Percentiles rank a stretch among this genome's conserved stretches.
Evolutionary conservation across 2,888 invertebrate genomes (phyloP).

Genomic region (Caenorhabditis auriculariae): DNA sequence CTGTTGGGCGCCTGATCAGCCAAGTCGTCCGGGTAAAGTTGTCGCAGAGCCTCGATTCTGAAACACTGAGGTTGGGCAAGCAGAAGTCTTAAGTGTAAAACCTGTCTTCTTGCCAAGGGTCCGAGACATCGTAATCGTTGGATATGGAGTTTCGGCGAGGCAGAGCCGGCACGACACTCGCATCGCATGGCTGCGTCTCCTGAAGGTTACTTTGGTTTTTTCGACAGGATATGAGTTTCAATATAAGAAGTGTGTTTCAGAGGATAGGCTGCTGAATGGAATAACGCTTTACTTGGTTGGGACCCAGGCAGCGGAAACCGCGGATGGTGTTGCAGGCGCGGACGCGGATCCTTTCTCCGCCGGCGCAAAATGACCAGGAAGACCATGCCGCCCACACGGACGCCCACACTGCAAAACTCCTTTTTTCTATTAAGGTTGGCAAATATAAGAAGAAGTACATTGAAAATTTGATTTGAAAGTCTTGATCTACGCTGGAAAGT

Average conservation of each 20-base stretch:
- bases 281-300: conserved; percentile 48
- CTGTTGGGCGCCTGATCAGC: conserved; percentile 4
- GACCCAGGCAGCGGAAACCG: conserved; percentile 60
- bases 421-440: neutral
- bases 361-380: conserved; percentile 60
- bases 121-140: conserved; percentile 51
- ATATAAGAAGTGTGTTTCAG: neutral
- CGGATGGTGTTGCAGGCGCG: conserved; percentile 62
- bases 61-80: no score
- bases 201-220: no score
- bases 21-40: conserved; percentile 53
- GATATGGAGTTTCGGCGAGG: conserved; percentile 3
- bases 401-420: conserved; percentile 55
- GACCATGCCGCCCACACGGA: conserved; percentile 63
- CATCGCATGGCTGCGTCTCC: conserved; percentile 29
- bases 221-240: neutral
- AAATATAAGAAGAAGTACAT: no score
- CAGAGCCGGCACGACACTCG: conserved; percentile 2
- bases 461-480: no score
- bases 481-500: no score
- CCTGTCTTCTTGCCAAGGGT: conserved; percentile 60
- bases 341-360: conserved; percentile 57
- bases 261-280: neutral
- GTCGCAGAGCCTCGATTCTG: conserved; percentile 54
- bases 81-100: no score